Evolutionary conservation across 2,888 invertebrate species (phyloP), one percentile per base, ranked within the genome.

Genomic region (Chydorus sphaericus): DNA sequence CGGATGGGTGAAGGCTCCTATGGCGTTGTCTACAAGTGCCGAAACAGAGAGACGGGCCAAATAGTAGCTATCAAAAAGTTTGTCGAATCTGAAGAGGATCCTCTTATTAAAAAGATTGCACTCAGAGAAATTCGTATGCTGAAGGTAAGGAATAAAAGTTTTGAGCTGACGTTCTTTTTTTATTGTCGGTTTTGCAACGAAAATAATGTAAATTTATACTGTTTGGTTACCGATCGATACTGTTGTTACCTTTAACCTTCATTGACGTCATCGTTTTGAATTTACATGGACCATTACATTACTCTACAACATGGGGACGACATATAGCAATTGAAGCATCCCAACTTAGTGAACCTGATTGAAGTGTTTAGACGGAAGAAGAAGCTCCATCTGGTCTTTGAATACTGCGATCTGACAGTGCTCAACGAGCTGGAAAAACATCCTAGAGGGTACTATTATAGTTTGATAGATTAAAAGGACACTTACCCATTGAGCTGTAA

Each of bases 351-450:
- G 55, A 96, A 96, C 68, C 76, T 98, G 60, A 79, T 98, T 66
- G 98, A 98, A 74, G 97, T 99, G 58, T 99, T 98, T 71, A 82
- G 96, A 59, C 77, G 92, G 60, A 93, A 93, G 70, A 78, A 93
- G 59, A 89, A 96, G 66, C 76, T 99, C 52, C 97, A 98, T 72
- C 77, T 98, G 59, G 98, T 98, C 30, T 98, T 98, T 73, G 97
- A 98, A 73, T 97, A 86, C 73, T 97, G 98, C 69, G 97, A 99
- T 68, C 83, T 91, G 67, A 98, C 97, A 1, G 88, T 98, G 57
- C 77, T 99, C 54, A 89, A 93, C 66, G 96, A 98, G 69, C 75
- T 99, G 67, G 97, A 98, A 70, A 84, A 87, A 66, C 85, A 91
- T 74, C 91, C 94, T 0, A 79, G 72, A 72, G 97, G 97, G 66